Conservation (phyloP, 1,140 invertebrate species). For the Oryzaephilus surinamensis region DNA sequence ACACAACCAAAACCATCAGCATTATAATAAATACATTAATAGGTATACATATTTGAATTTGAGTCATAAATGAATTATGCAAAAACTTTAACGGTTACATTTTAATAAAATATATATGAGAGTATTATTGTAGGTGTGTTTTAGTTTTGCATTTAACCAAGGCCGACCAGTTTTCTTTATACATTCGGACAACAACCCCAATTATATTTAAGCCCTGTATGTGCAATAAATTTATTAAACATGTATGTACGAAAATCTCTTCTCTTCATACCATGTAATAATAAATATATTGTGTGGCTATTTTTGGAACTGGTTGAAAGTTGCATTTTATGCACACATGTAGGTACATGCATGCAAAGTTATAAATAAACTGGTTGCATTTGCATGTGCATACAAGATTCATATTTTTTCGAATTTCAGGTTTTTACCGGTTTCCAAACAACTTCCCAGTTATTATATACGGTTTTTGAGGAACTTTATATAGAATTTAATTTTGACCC, state of each 20-base stretch:
- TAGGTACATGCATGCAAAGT: too few relatives aligned
- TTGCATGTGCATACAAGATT: too few relatives aligned
- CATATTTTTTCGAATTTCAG: too few relatives aligned
- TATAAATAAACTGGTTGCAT: constrained; percentile 10
- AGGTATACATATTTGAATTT: not conserved
- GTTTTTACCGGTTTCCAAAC: too few relatives aligned
- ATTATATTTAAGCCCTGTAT: constrained; percentile 1
- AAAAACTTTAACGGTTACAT: not conserved
- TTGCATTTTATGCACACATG: too few relatives aligned
- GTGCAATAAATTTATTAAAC: too few relatives aligned
- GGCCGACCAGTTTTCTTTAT: constrained; percentile 3
- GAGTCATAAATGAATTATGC: too few relatives aligned
- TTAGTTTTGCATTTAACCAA: constrained; percentile 7
- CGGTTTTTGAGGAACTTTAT: too few relatives aligned
- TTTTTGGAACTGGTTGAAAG: constrained; percentile 12
- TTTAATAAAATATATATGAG: not conserved
- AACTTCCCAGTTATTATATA: too few relatives aligned
- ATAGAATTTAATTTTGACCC: too few relatives aligned
- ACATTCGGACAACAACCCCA: constrained; percentile 10
- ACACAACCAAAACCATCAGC: constrained; percentile 4
- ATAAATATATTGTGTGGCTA: constrained; percentile 3
- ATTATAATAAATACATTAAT: not conserved
- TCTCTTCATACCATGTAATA: too few relatives aligned
- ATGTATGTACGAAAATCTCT: too few relatives aligned
- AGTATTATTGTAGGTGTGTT: constrained; percentile 8